phyloP scores from a whole-genome alignment of 2,797 vertebrate species.

The Xyrichtys novacula region DNA sequence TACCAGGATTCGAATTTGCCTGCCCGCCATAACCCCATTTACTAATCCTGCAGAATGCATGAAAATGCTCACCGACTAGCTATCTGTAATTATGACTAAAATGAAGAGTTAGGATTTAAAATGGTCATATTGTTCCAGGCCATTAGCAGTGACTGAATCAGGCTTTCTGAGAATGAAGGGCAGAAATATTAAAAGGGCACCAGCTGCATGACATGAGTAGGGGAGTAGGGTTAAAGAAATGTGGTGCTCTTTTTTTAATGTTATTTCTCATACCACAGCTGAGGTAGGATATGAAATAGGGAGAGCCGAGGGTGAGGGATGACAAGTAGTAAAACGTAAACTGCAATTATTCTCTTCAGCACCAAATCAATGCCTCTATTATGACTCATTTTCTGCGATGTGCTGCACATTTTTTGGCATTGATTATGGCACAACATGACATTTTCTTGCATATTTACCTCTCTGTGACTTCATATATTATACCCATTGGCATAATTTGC shows the following conservation, averaged over 20 bases:
- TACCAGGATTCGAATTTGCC: constrained; percentile 68
- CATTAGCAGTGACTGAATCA: not conserved
- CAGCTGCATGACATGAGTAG: not conserved
- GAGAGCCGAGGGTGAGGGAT: no score
- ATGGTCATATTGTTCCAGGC: not conserved
- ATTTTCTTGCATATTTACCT: not conserved
- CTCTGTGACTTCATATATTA: not conserved
- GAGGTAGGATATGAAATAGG: no score
- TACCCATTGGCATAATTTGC: not conserved
- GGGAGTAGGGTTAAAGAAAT: not conserved
- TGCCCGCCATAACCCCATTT: constrained; percentile 42
- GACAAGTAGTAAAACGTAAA: no score
- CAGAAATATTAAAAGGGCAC: not conserved
- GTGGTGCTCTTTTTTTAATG: no score
- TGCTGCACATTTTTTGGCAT: no score
- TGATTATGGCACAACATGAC: not conserved
- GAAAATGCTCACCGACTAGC: constrained; percentile 40
- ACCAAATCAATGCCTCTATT: no score
- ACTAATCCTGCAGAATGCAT: constrained; percentile 58
- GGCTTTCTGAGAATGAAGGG: not conserved
- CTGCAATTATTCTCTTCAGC: no score
- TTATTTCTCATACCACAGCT: no score
- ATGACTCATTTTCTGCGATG: no score
- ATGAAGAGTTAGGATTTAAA: not conserved
- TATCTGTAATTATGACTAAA: constrained; percentile 3